Conservation (phyloP, 2,888 invertebrate species). For the Siphonodentalium dalli region DNA sequence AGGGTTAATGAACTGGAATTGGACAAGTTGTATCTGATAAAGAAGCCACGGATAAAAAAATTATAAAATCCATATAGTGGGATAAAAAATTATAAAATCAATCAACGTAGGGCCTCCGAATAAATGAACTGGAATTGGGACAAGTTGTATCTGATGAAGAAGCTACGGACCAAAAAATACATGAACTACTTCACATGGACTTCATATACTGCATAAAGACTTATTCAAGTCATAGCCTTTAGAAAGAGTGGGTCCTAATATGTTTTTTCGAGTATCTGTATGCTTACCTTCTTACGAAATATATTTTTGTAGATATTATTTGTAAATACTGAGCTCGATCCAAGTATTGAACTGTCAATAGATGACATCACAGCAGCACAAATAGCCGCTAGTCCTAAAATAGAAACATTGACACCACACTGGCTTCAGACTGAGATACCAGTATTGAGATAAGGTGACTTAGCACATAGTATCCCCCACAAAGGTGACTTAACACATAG, state of each 20-base stretch:
- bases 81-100: too few relatives aligned
- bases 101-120: too few relatives aligned
- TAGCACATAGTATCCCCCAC: too few relatives aligned
- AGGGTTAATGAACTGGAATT: not conserved
- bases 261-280: not conserved
- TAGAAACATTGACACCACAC: not conserved
- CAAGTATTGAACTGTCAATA: constrained; percentile 54
- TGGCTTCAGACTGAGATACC: too few relatives aligned
- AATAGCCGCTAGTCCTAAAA: constrained; percentile 47
- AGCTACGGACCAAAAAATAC: not conserved
- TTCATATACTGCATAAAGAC: not conserved
- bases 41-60: not conserved
- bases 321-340: constrained; percentile 56
- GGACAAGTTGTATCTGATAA: not conserved
- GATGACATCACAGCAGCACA: constrained; percentile 60
- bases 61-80: too few relatives aligned
- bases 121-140: not conserved
- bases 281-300: constrained; percentile 37
- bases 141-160: not conserved
- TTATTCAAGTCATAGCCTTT: not conserved
- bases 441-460: too few relatives aligned
- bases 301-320: constrained; percentile 52
- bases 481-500: too few relatives aligned
- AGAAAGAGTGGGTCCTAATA: not conserved
- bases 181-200: not conserved